Evolutionary conservation across 1,140 invertebrate species (phyloP).

Genomic region (Physella acuta): DNA sequence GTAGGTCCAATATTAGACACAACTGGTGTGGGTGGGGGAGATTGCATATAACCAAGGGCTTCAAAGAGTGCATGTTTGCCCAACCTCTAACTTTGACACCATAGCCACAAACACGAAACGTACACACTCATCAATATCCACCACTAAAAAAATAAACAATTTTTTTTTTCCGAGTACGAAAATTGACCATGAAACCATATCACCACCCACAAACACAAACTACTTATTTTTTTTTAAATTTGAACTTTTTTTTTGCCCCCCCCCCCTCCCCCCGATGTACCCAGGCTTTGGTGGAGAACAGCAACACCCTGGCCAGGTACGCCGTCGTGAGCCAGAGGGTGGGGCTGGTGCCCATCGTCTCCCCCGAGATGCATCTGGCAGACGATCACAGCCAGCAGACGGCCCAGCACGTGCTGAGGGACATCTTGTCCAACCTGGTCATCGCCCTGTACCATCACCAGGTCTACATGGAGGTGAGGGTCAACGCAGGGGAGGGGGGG

Average conservation of each 20-base stretch:
- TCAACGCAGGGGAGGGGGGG: not conserved
- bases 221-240: too few species aligned
- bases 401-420: constrained; percentile 67
- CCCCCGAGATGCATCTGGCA: constrained; percentile 87
- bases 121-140: not conserved
- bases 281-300: constrained; percentile 83
- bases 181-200: not conserved
- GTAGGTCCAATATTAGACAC: too few species aligned
- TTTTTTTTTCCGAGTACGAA: too few species aligned
- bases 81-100: not conserved
- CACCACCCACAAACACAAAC: not conserved
- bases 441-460: constrained; percentile 97
- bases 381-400: constrained; percentile 89
- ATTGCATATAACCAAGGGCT: too few species aligned
- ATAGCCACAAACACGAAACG: not conserved
- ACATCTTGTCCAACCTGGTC: constrained; percentile 91
- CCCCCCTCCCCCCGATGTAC: not conserved
- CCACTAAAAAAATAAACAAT: not conserved
- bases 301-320: constrained; percentile 91
- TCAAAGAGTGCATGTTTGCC: too few species aligned
- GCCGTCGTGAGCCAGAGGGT: constrained; percentile 92
- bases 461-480: constrained; percentile 84
- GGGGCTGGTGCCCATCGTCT: constrained; percentile 95
- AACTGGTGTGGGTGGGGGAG: too few species aligned
- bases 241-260: too few species aligned